phyloP scores from a whole-genome alignment of 2,888 invertebrate genomes.

The Prenolepis imparis region DNA sequence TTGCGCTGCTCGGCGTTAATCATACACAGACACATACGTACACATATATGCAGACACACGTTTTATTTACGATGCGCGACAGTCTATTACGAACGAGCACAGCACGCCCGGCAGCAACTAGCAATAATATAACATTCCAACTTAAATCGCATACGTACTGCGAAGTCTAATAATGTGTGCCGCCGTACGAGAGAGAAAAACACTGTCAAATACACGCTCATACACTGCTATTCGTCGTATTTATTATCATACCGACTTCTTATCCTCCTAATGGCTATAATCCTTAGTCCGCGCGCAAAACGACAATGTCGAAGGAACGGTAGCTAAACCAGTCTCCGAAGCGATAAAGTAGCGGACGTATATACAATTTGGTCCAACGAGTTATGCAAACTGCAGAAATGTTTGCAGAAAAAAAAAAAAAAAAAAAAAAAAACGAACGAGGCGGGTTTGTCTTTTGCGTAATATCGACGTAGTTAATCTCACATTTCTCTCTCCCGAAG shows the following conservation, averaged over 20 bases:
- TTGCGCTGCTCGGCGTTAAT: constrained; percentile 46
- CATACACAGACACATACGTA: constrained; percentile 10
- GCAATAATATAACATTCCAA: constrained; percentile 84
- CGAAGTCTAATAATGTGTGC: constrained; percentile 84
- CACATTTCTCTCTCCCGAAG: not conserved
- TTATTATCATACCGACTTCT: constrained; percentile 54
- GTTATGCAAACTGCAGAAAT: constrained; percentile 60
- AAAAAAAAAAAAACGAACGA: not conserved
- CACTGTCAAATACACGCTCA: constrained; percentile 86
- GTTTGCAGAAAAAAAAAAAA: constrained; percentile 38
- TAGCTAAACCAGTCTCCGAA: constrained; percentile 53
- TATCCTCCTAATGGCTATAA: constrained; percentile 43
- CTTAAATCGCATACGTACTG: constrained; percentile 82
- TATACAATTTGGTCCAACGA: constrained; percentile 63
- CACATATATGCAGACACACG: not conserved
- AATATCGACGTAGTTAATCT: constrained; percentile 38
- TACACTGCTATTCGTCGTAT: constrained; percentile 82
- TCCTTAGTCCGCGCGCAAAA: constrained; percentile 35
- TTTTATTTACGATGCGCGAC: constrained; percentile 49
- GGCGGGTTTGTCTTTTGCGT: constrained; percentile 55
- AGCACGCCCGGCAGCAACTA: constrained; percentile 83
- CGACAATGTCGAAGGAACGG: constrained; percentile 37
- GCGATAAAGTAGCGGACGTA: constrained; percentile 60
- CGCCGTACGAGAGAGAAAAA: constrained; percentile 81
- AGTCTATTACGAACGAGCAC: constrained; percentile 73